phyloP scores from a whole-genome alignment of 2,113 vertebrate species.

The Xiphias gladius region DNA sequence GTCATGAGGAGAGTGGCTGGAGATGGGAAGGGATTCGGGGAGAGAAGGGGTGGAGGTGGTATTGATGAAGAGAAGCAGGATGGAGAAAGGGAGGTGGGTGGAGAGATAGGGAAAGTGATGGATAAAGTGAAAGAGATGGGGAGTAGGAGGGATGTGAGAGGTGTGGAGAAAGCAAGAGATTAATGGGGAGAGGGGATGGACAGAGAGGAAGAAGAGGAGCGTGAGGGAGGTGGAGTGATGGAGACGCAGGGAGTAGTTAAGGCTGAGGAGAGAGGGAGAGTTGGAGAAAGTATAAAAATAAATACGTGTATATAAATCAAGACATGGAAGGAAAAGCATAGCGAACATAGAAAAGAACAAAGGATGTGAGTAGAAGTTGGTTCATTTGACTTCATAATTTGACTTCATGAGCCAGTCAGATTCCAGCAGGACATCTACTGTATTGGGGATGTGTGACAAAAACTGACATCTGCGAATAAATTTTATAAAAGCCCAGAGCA shows the following conservation, averaged over 20 bases:
- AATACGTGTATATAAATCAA: background rate
- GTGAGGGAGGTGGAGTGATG: background rate
- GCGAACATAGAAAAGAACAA: background rate
- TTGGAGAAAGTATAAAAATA: background rate
- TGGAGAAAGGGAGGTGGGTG: constrained; percentile 23
- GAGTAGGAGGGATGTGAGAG: constrained; percentile 1
- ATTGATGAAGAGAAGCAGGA: constrained; percentile 46
- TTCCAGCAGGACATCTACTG: background rate
- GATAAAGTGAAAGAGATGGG: background rate
- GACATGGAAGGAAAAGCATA: background rate
- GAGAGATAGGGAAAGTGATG: constrained; percentile 10
- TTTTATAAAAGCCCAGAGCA: constrained; percentile 30
- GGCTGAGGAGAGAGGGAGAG: background rate
- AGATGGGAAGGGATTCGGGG: constrained; percentile 35
- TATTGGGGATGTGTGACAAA: background rate
- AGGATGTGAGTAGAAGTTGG: background rate
- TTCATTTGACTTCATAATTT: background rate
- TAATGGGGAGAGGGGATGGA: constrained; percentile 9
- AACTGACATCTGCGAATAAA: constrained; percentile 18
- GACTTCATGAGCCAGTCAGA: background rate
- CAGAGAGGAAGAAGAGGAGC: background rate
- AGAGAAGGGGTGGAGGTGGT: constrained; percentile 36
- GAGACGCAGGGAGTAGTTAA: background rate
- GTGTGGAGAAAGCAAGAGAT: background rate
- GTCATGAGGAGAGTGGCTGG: constrained; percentile 76